Evolutionary conservation across 2,888 invertebrate species (phyloP), one percentile per base, ranked within the genome.

Genomic region (Diarsia brunnea): DNA sequence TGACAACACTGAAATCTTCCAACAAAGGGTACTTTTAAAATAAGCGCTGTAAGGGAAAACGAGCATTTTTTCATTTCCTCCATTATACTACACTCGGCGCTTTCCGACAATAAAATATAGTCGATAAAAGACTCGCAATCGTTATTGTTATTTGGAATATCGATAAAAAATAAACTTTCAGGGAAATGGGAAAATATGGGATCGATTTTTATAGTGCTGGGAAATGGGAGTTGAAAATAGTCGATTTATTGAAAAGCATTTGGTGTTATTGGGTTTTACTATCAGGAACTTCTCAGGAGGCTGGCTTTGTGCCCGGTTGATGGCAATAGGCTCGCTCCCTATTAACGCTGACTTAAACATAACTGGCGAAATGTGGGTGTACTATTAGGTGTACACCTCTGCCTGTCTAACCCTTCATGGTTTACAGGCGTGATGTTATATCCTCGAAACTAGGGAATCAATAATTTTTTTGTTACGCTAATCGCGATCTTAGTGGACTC

Each of bases 81-180:
- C 45, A 83, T 85, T 87, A 85, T 80, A 67, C 53, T 75, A 45
- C 66, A 63, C 77, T 80, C 84, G 75, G 64, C 76, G 74, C 76
- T 85, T 69, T 75, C 82, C 78, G 78, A 88, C 87, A 90, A 90
- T 91, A 91, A 92, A 92, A 90, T 89, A 91, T 88, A 86, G 88
- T 75, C 92, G 91, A 92, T 94, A 92, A 92, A 90, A 87, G 89
- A 84, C 87, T 75, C 82, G 87, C 92, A 89, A 90, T 91, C 89
- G 91, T 85, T 90, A 92, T 92, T 92, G 92, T 92, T 87, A 89
- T 88, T 89, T 74, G 74, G 83, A 90, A 90, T 91, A 92, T 93
- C 92, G 92, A 93, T 91, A 89, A 81, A 89, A 90, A 91, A 90
- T 89, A 90, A 90, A 89, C 87, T 88, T 84, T 69, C 79, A 67